Percentiles rank a stretch among this genome's conserved stretches.
phyloP scores from a whole-genome alignment of 2,888 invertebrate genomes.

The Orthosia cruda region DNA sequence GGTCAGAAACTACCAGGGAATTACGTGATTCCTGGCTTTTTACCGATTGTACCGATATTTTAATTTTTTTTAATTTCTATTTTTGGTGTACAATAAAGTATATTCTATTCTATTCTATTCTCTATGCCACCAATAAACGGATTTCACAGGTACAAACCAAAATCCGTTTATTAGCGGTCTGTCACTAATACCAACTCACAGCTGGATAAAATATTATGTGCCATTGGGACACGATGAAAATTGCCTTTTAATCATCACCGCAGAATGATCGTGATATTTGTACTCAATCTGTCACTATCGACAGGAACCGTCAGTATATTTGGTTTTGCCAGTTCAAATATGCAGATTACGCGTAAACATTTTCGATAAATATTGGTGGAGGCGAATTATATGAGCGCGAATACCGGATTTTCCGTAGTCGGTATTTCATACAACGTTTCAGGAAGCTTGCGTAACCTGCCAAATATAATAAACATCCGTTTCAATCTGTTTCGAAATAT shows the following conservation, averaged over 20 bases:
- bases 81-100: no score
- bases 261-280: slow-evolving; percentile 15
- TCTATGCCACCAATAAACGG: no score
- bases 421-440: slow-evolving; percentile 6
- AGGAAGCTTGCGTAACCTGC: neutral
- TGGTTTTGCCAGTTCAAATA: neutral
- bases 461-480: neutral
- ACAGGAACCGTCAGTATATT: neutral
- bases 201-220: neutral
- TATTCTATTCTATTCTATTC: no score
- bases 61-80: no score
- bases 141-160: neutral
- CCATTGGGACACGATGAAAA: slow-evolving; percentile 16
- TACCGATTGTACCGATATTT: neutral
- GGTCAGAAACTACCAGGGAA: neutral
- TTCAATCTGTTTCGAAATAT: neutral
- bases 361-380: slow-evolving; percentile 48
- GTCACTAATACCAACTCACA: neutral
- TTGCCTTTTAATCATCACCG: slow-evolving; percentile 15
- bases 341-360: slow-evolving; percentile 44
- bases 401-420: neutral
- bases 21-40: neutral
- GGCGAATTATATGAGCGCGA: slow-evolving; percentile 18
- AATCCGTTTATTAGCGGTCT: no score
- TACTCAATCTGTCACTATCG: no score